A percentile compares a stretch with the other conserved stretches of the same genome.
Conservation (phyloP, 1,140 invertebrate species). For the Ostrea edulis region DNA sequence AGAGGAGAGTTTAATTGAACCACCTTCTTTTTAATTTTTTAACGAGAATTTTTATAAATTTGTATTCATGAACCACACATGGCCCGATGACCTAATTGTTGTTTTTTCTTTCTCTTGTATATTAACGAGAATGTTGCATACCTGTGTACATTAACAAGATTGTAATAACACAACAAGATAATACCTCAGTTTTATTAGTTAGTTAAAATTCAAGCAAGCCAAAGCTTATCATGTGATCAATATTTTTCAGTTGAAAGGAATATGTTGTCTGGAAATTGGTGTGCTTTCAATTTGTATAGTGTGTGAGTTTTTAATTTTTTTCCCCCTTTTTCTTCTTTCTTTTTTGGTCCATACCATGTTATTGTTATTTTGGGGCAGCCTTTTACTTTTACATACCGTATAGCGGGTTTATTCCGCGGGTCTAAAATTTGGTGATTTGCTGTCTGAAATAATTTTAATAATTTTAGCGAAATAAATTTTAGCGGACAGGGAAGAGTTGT, state of each 20-base stretch:
- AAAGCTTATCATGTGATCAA: conserved; percentile 15
- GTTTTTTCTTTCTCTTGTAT: conserved; percentile 16
- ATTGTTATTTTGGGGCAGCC: too few species aligned
- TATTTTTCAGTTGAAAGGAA: neutral
- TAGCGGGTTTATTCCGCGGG: too few species aligned
- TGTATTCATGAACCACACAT: conserved; percentile 20
- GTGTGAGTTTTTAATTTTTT: neutral
- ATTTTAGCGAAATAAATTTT: too few species aligned
- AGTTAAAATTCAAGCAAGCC: conserved; percentile 20
- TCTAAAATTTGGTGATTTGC: too few species aligned
- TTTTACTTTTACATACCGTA: too few species aligned
- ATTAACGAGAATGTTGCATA: conserved; percentile 25
- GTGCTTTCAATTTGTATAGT: neutral
- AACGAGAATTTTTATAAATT: conserved; percentile 28
- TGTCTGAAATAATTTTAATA: too few species aligned
- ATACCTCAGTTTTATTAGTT: conserved; percentile 20
- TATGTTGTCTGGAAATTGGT: neutral
- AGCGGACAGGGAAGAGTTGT: too few species aligned
- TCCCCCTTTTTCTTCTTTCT: too few species aligned
- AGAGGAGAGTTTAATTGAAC: conserved; percentile 17
- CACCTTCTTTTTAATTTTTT: conserved; percentile 24
- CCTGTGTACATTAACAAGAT: conserved; percentile 30
- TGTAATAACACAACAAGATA: conserved; percentile 35
- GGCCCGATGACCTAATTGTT: neutral
- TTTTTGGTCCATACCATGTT: too few species aligned